A percentile compares a stretch with the other conserved stretches of the same genome.
These are phyloP conservation scores for Hetaerina americana DNA, from an alignment of 1,140 invertebrate genomes.

Conservation along the genomic window DNA sequence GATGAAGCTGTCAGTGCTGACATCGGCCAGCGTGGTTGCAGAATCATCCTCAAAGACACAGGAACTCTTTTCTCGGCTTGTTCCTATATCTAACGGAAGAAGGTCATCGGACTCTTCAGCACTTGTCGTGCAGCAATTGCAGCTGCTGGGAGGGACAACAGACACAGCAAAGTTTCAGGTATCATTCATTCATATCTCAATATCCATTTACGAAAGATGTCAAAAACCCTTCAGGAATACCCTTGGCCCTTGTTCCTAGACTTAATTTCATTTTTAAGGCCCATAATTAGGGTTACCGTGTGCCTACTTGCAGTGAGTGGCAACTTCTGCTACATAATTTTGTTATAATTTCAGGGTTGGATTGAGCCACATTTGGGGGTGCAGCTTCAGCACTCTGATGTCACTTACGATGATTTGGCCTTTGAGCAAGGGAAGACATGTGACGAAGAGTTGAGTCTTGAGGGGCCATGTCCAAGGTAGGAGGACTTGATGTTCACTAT, in stretches of 20 bases:
- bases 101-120: background rate
- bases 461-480: background rate
- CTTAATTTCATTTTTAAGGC: background rate
- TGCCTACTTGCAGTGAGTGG: no score
- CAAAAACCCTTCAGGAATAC: no score
- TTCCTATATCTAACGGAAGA: background rate
- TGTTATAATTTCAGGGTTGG: background rate
- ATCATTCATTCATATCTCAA: no score
- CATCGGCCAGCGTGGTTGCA: background rate
- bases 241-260: background rate
- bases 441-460: background rate
- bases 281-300: background rate
- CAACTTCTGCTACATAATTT: background rate
- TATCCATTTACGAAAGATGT: no score
- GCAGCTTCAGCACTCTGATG: background rate
- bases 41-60: background rate
- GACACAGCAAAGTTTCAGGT: background rate
- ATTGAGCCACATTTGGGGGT: background rate
- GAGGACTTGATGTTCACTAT: no score
- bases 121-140: background rate
- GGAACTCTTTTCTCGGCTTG: background rate
- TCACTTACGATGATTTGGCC: background rate
- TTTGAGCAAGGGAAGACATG: background rate
- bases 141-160: background rate
- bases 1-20: background rate